phyloP scores from a whole-genome alignment of 2,888 invertebrate species.

The Eupithecia subfuscata region DNA sequence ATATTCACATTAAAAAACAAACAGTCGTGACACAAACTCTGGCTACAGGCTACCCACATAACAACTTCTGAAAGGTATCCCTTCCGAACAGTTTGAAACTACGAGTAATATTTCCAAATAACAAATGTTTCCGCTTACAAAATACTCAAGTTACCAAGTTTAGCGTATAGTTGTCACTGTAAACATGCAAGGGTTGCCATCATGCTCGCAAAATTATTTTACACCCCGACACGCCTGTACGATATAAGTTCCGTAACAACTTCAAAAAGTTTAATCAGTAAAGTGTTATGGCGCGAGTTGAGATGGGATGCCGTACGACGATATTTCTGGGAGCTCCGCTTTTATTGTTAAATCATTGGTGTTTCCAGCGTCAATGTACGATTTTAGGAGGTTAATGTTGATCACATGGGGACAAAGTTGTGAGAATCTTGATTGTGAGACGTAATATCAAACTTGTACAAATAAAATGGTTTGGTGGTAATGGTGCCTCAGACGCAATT shows the following conservation, averaged over 20 bases:
- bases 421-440: background rate
- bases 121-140: constrained; percentile 19
- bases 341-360: constrained; percentile 15
- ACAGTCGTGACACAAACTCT: background rate
- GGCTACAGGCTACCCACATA: background rate
- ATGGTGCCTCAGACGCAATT: too few species aligned
- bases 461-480: background rate
- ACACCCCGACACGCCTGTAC: constrained; percentile 42
- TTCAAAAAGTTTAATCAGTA: constrained; percentile 54
- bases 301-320: constrained; percentile 7
- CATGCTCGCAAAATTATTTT: constrained; percentile 44
- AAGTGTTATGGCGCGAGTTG: constrained; percentile 42
- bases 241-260: constrained; percentile 47
- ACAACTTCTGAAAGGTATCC: background rate
- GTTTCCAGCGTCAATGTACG: constrained; percentile 1
- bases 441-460: background rate
- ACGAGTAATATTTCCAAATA: constrained; percentile 8
- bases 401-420: background rate
- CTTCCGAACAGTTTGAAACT: constrained; percentile 4
- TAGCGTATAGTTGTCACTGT: constrained; percentile 37
- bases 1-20: too few species aligned
- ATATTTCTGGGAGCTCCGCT: background rate
- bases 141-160: constrained; percentile 37
- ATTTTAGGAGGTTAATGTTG: constrained; percentile 1
- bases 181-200: constrained; percentile 40